Conservation (phyloP, 2,113 vertebrate species). For the Urocitellus parryii region DNA sequence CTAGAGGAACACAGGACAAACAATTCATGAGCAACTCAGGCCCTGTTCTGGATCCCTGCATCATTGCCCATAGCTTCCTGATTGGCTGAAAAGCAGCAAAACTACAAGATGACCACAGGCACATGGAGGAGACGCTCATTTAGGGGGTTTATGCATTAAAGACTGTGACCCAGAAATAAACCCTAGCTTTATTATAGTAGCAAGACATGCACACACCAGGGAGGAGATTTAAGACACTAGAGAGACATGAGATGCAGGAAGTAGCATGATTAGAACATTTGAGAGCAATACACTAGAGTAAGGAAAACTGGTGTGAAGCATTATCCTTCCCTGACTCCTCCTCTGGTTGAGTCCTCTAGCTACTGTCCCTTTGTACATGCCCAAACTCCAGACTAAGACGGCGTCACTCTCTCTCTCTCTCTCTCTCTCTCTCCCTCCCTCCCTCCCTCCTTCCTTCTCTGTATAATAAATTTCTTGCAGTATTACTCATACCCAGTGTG, state of each 20-base stretch:
- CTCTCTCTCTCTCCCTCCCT: no score
- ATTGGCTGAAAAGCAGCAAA: not conserved
- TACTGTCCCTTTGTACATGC: not conserved
- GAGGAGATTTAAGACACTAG: not conserved
- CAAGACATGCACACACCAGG: not conserved
- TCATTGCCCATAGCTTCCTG: not conserved
- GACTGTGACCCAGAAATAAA: not conserved
- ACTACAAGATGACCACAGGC: not conserved
- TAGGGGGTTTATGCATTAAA: not conserved
- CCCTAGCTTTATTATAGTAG: not conserved
- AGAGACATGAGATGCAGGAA: not conserved
- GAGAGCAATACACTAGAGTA: not conserved
- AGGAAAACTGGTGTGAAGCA: not conserved
- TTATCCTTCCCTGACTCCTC: not conserved
- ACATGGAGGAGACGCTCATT: not conserved
- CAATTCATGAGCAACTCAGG: not conserved
- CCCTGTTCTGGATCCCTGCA: not conserved
- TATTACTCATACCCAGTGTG: no score
- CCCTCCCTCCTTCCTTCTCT: no score
- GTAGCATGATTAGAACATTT: not conserved
- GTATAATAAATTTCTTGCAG: no score
- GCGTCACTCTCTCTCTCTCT: not conserved
- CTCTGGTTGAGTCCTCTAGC: not conserved
- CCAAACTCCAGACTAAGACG: not conserved
- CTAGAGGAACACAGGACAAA: not conserved